Conservation (phyloP, 2,797 vertebrate species). For the Sphenodon punctatus region DNA sequence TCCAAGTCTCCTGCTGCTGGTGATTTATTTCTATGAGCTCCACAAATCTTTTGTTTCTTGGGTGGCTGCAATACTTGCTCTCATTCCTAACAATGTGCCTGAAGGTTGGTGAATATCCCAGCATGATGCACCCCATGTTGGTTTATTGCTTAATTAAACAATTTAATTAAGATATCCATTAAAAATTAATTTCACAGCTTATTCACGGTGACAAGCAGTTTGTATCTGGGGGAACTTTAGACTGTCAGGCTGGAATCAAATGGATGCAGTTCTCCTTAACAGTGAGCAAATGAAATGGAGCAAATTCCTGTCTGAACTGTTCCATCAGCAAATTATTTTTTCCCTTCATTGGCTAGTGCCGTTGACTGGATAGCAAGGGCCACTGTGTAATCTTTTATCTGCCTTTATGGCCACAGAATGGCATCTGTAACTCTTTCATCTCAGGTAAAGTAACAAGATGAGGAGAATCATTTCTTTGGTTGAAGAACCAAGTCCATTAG, state of each 20-base stretch:
- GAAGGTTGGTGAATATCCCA: neutral
- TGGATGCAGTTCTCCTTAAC: accelerated
- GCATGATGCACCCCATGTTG: neutral
- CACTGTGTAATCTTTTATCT: constrained; percentile 10
- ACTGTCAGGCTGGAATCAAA: neutral
- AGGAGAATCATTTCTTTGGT: constrained; percentile 14
- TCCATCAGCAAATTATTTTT: constrained; percentile 36
- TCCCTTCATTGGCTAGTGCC: constrained; percentile 26
- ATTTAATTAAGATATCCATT: neutral
- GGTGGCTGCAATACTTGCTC: neutral
- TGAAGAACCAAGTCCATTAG: too few species aligned
- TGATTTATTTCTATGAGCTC: neutral
- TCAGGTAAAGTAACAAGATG: neutral
- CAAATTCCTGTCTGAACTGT: neutral
- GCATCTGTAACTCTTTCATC: neutral
- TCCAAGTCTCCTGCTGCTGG: neutral
- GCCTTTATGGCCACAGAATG: neutral
- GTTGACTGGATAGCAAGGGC: accelerated
- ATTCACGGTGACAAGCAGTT: neutral
- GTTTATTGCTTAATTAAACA: constrained; percentile 22
- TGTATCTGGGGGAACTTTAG: neutral
- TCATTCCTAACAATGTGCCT: neutral
- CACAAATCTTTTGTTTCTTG: neutral
- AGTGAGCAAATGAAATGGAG: constrained; percentile 9
- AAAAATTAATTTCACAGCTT: neutral